Percentiles rank a stretch among this genome's conserved stretches.
Evolutionary conservation across 2,113 vertebrate genomes (phyloP).

Genomic region (Rynchops niger): DNA sequence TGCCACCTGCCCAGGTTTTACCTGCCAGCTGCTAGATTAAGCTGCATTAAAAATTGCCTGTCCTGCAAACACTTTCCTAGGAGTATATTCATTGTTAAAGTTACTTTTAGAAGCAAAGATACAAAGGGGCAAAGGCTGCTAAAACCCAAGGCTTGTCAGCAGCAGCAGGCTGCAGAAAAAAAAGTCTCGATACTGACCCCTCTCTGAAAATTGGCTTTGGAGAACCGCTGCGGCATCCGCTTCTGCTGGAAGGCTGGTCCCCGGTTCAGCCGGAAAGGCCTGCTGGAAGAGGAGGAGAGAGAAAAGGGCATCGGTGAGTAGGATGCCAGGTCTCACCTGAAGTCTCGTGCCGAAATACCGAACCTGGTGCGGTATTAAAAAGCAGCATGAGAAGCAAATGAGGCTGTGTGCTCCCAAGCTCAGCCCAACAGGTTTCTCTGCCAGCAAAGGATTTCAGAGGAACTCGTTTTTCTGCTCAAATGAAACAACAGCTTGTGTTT

Average conservation of each 20-base stretch:
- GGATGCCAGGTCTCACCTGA: neutral
- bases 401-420: neutral
- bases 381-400: neutral
- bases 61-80: neutral
- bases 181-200: slow-evolving; percentile 43
- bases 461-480: neutral
- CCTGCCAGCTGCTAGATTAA: neutral
- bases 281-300: neutral
- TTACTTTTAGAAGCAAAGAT: neutral
- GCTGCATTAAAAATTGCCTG: neutral
- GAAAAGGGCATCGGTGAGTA: neutral
- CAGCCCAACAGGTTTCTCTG: neutral
- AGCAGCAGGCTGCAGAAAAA: neutral
- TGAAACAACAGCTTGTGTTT: neutral
- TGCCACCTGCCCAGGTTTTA: neutral
- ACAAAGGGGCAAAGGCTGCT: neutral
- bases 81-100: neutral
- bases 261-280: slow-evolving; percentile 35
- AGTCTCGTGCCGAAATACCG: neutral
- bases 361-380: neutral
- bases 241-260: slow-evolving; percentile 47
- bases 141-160: neutral
- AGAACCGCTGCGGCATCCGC: neutral
- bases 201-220: slow-evolving; percentile 39
- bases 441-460: neutral